Conservation (phyloP, 2,113 vertebrate species). For the Pithys albifrons region DNA sequence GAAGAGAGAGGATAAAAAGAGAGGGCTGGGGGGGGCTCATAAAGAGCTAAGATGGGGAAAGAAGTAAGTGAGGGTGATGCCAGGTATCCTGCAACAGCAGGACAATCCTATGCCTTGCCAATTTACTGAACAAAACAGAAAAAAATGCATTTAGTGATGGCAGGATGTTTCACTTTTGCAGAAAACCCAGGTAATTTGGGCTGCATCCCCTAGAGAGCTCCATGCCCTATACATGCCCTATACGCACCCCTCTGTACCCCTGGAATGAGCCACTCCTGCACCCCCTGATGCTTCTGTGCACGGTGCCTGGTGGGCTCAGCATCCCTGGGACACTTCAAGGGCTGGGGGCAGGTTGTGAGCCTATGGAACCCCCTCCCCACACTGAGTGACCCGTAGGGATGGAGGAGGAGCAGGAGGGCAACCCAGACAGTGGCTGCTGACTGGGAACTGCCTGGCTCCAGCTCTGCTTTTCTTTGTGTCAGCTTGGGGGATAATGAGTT, state of each 20-base stretch:
- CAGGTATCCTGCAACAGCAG: background rate
- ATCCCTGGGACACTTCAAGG: background rate
- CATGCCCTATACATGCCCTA: too few relatives aligned
- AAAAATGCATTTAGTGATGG: background rate
- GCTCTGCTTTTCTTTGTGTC: background rate
- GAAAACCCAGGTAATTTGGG: background rate
- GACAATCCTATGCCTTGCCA: background rate
- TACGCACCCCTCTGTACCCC: fast-evolving
- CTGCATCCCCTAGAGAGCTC: fast-evolving
- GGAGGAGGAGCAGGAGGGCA: background rate
- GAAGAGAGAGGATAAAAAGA: background rate
- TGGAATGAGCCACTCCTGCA: background rate
- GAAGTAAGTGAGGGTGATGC: background rate
- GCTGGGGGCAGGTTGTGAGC: background rate
- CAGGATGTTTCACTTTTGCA: background rate
- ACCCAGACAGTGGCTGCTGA: background rate
- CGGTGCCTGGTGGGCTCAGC: fast-evolving
- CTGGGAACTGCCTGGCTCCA: background rate
- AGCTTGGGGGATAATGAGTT: slow-evolving; percentile 35
- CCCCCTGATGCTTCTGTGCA: background rate
- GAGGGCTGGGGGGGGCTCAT: background rate
- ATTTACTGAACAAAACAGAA: background rate
- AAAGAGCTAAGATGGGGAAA: background rate
- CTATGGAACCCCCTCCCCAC: background rate
- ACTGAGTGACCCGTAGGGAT: background rate